These are phyloP conservation scores for Cremastinae sp. DNA, from an alignment of 2,888 invertebrate species.

Conservation along the genomic window DNA sequence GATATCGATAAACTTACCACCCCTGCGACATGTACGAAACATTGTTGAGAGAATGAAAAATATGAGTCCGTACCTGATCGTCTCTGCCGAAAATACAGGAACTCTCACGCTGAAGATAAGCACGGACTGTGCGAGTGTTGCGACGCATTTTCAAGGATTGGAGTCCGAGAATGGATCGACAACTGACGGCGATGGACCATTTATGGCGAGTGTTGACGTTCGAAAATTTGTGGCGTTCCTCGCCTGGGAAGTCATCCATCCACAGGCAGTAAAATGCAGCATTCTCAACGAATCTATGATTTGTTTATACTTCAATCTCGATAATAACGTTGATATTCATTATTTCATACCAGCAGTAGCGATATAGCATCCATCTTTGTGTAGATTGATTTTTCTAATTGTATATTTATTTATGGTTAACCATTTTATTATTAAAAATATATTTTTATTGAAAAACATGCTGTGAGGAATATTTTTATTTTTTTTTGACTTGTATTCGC, in stretches of 20 bases:
- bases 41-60: conserved; percentile 92
- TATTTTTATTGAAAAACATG: conserved; percentile 46
- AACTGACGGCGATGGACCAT: conserved; percentile 80
- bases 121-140: conserved; percentile 89
- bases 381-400: conserved; percentile 1
- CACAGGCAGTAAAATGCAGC: conserved; percentile 88
- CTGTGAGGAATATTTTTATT: neutral
- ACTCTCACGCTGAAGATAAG: conserved; percentile 88
- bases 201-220: conserved; percentile 87
- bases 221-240: conserved; percentile 90
- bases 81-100: conserved; percentile 88
- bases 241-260: conserved; percentile 88
- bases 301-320: conserved; percentile 87
- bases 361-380: conserved; percentile 43
- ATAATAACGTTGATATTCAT: conserved; percentile 88
- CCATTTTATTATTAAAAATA: conserved; percentile 60
- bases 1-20: conserved; percentile 90
- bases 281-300: conserved; percentile 88
- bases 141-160: conserved; percentile 90
- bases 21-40: conserved; percentile 87
- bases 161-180: conserved; percentile 81
- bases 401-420: conserved; percentile 47
- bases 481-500: too few relatives aligned
- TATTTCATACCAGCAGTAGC: conserved; percentile 89
- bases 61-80: conserved; percentile 86